These are phyloP conservation scores for Aldabrachelys gigantea DNA, from an alignment of 2,113 vertebrate species.

Conservation along the genomic window DNA sequence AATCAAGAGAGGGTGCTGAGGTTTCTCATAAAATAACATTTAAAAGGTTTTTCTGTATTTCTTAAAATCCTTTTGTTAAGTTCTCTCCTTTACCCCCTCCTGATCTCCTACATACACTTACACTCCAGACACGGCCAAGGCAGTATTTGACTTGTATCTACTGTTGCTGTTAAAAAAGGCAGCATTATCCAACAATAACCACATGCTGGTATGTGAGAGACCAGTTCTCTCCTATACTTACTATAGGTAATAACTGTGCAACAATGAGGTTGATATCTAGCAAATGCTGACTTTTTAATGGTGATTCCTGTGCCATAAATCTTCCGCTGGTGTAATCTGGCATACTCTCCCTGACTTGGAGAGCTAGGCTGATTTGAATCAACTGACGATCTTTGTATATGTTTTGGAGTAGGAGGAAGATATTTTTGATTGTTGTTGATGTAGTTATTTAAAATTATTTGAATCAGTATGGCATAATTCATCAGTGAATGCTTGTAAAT, in stretches of 20 bases:
- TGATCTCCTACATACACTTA: not conserved
- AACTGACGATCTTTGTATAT: not conserved
- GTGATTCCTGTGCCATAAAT: rapidly evolving
- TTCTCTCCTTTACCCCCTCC: not conserved
- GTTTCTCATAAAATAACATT: not conserved
- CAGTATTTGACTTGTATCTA: rapidly evolving
- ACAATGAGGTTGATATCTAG: not conserved
- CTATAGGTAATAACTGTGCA: too few species aligned
- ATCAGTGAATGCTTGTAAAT: too few species aligned
- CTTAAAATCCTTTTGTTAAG: not conserved
- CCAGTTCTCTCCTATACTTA: not conserved
- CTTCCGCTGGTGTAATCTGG: not conserved
- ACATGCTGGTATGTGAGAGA: not conserved
- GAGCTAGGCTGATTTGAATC: not conserved
- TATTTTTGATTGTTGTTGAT: too few species aligned
- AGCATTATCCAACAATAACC: not conserved
- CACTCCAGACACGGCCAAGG: not conserved
- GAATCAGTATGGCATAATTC: too few species aligned
- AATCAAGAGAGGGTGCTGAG: not conserved
- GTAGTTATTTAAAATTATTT: too few species aligned
- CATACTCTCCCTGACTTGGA: not conserved
- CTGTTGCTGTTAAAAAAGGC: not conserved
- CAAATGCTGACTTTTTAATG: not conserved
- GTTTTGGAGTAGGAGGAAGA: too few species aligned
- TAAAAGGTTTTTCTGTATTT: not conserved